A percentile compares a stretch with the other conserved stretches of the same genome.
These are phyloP conservation scores for Lingula anatina DNA, from an alignment of 2,888 invertebrate genomes.

Conservation along the genomic window DNA sequence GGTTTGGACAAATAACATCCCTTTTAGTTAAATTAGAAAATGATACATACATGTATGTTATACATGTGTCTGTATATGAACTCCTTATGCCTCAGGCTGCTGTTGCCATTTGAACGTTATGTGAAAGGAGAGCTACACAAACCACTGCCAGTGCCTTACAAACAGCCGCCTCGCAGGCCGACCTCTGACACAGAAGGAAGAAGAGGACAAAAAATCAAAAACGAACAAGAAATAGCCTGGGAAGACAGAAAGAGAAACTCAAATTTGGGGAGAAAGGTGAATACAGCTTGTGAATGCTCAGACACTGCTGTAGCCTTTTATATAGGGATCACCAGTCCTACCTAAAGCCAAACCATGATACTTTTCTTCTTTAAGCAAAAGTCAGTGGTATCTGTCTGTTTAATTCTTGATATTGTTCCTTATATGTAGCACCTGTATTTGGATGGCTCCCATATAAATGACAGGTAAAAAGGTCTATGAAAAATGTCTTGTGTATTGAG, in stretches of 20 bases:
- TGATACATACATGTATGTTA: not conserved
- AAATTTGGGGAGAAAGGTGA: constrained; percentile 1
- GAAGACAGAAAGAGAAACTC: constrained; percentile 6
- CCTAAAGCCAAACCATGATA: too few species aligned
- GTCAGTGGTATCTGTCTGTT: too few species aligned
- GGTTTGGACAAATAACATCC: too few species aligned
- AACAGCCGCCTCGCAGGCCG: not conserved
- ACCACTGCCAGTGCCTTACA: too few species aligned
- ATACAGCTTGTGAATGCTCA: too few species aligned
- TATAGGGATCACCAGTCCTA: too few species aligned
- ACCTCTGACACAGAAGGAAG: not conserved
- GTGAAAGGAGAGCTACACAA: constrained; percentile 14
- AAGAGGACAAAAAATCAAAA: not conserved
- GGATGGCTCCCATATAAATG: too few species aligned
- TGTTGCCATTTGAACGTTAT: constrained; percentile 33
- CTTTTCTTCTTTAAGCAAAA: too few species aligned
- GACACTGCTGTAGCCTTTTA: too few species aligned
- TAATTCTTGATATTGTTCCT: too few species aligned
- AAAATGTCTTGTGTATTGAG: not conserved
- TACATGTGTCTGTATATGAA: not conserved
- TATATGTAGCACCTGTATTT: not conserved
- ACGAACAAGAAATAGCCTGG: not conserved
- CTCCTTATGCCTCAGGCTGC: constrained; percentile 21
- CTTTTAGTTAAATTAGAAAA: too few species aligned
- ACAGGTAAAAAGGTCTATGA: too few species aligned